Evolutionary conservation across 2,113 vertebrate genomes (phyloP), one percentile per base, ranked within the genome.

Genomic region (Dipodomys stephensi): DNA sequence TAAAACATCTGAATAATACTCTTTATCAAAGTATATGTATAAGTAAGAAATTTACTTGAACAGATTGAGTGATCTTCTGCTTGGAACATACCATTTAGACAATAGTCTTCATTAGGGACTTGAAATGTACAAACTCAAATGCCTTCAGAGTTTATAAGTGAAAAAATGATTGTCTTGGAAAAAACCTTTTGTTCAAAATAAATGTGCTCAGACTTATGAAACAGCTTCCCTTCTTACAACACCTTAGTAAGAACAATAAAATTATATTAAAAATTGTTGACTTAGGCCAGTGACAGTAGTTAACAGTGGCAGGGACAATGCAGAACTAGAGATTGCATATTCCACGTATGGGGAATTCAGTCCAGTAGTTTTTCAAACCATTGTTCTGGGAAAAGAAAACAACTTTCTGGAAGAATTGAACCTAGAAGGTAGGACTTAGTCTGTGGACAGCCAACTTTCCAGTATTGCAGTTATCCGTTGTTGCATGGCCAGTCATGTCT

Each of bases 91-190:
- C 46, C 32, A 91, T 53, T 93, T 79, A 23, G 32, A 60, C 11
- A 71, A 67, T 77, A 71, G 60, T 90, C 28, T 92, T 60, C 44
- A 83, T 67, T 68, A 84, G 30, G 64, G 92, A 67, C 65, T 85
- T 88, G 92, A 90, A 89, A 91, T 93, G 44, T 80, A 27, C 83
- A 76, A 88, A 60, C 22, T 93, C 7, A 72, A n/a, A 46, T 46
- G 30, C 83, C 28, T 77, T 83, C 23, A 84, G 25, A 27, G 22
- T 20, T 39, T 65, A 2, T 74, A 39, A 80, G 18, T 53, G 77
- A 93, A 90, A 28, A 93, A 25, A 87, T 81, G 35, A 12, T 44
- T 73, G 67, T 39, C 39, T 39, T 39, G 39, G 39, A 39, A 39
- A 39, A 39, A 39, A 39, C 39, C 6, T 39, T 39, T 39, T 39